Conservation (phyloP, 2,888 invertebrate species). For the Caradrina kadenii region DNA sequence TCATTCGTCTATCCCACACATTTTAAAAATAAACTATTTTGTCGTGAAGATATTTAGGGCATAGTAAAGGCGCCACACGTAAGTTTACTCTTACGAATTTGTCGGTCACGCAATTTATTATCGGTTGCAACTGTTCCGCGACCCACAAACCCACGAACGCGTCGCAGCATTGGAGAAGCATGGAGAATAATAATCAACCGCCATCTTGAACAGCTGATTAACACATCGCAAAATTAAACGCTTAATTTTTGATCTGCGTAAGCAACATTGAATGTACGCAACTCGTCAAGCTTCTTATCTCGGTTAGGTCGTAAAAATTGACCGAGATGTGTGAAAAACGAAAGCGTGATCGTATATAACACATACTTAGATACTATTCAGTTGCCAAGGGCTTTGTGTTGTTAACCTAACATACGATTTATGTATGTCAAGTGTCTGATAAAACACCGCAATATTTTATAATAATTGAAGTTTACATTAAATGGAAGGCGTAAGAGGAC, state of each 20-base stretch:
- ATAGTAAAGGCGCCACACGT: slow-evolving; percentile 63
- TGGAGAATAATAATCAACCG: slow-evolving; percentile 76
- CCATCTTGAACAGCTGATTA: slow-evolving; percentile 61
- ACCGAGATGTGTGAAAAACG: slow-evolving; percentile 58
- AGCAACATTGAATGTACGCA: slow-evolving; percentile 24
- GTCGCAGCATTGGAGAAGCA: slow-evolving; percentile 70
- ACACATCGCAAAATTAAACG: slow-evolving; percentile 34
- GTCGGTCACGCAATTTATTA: slow-evolving; percentile 77
- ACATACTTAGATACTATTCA: slow-evolving; percentile 13
- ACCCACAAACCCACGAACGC: slow-evolving; percentile 82
- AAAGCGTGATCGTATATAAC: slow-evolving; percentile 45
- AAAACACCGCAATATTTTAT: slow-evolving; percentile 48
- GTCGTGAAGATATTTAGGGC: slow-evolving; percentile 72
- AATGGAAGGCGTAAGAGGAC: slow-evolving; percentile 52
- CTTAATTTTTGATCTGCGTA: slow-evolving; percentile 30
- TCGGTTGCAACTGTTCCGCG: slow-evolving; percentile 81
- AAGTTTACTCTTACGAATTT: slow-evolving; percentile 75
- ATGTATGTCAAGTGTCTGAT: slow-evolving; percentile 54
- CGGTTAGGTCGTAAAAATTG: slow-evolving; percentile 49
- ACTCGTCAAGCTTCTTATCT: slow-evolving; percentile 45
- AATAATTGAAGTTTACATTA: slow-evolving; percentile 50
- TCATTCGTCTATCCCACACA: neutral
- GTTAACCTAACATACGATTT: slow-evolving; percentile 43
- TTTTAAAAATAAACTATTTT: slow-evolving; percentile 34
- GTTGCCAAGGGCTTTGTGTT: slow-evolving; percentile 53